Evolutionary conservation across 2,888 invertebrate genomes (phyloP).

Genomic region (Cordilura impudica): DNA sequence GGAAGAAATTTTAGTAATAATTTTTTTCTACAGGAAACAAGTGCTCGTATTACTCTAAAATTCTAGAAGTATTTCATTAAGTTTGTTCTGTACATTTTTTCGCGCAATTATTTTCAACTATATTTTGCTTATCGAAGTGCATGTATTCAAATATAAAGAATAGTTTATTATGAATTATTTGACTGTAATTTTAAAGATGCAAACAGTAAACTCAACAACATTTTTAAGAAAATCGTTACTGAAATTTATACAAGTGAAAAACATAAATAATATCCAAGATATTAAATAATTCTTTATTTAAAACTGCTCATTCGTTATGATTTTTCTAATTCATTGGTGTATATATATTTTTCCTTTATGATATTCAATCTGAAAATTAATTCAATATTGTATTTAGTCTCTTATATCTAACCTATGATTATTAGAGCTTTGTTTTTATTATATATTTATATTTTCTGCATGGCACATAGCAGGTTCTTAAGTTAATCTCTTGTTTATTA

Average conservation of each 20-base stretch:
- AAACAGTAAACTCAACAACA: too few relatives aligned
- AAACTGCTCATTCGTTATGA: background rate
- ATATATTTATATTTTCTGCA: background rate
- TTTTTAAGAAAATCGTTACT: too few relatives aligned
- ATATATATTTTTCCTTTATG: too few relatives aligned
- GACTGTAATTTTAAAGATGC: too few relatives aligned
- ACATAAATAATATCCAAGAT: too few relatives aligned
- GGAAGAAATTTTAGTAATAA: conserved; percentile 17
- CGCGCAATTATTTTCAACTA: too few relatives aligned
- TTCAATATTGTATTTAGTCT: conserved; percentile 29
- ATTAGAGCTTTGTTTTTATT: background rate
- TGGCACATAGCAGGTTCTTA: conserved; percentile 38
- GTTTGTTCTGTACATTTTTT: conserved; percentile 6
- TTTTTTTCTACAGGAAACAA: conserved; percentile 27
- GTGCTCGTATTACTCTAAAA: background rate
- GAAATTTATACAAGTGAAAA: too few relatives aligned
- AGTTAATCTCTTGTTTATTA: conserved; percentile 55
- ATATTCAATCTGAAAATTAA: conserved; percentile 49
- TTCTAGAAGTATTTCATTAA: conserved; percentile 9
- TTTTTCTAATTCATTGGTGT: too few relatives aligned
- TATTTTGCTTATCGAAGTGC: too few relatives aligned
- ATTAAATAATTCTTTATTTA: too few relatives aligned
- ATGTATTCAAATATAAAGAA: too few relatives aligned
- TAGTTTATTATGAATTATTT: too few relatives aligned
- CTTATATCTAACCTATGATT: conserved; percentile 2